Conservation (phyloP, 2,888 invertebrate species). For the Caenorhabditis macrosperma region DNA sequence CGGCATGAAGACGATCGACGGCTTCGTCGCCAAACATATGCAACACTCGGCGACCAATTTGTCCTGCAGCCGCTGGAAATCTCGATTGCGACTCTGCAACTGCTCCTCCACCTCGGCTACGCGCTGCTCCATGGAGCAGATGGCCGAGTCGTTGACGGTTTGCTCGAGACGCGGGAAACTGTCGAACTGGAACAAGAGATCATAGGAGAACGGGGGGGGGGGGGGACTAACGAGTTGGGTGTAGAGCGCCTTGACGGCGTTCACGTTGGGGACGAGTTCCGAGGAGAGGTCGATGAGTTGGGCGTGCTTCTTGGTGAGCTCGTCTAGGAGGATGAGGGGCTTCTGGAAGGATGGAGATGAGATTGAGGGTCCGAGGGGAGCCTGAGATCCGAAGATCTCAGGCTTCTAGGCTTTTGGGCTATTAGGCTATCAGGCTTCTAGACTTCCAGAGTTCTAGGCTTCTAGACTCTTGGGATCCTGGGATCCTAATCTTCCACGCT, state of each 20-base stretch:
- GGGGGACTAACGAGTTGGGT: conserved; percentile 45
- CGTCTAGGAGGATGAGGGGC: conserved; percentile 52
- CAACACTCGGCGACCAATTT: conserved; percentile 64
- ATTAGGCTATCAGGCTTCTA: no score
- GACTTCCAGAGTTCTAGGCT: no score
- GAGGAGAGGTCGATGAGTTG: conserved; percentile 27
- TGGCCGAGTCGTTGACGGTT: conserved; percentile 22
- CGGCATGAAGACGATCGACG: conserved; percentile 67
- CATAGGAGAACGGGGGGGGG: neutral
- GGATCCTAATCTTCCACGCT: no score
- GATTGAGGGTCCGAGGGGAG: no score
- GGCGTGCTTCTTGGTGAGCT: conserved; percentile 43
- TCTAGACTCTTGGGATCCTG: no score
- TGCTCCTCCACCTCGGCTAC: conserved; percentile 53
- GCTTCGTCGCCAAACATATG: conserved; percentile 65
- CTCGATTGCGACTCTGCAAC: conserved; percentile 46
- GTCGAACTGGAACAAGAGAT: conserved; percentile 41
- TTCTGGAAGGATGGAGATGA: no score
- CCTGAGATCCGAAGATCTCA: no score
- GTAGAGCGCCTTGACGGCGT: conserved; percentile 31
- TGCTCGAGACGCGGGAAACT: conserved; percentile 46
- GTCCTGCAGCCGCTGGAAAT: conserved; percentile 58
- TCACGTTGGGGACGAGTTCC: conserved; percentile 37
- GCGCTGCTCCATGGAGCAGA: conserved; percentile 28
- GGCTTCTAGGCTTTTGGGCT: no score